phyloP scores from a whole-genome alignment of 2,797 vertebrate genomes.

The Phalanger gymnotis region DNA sequence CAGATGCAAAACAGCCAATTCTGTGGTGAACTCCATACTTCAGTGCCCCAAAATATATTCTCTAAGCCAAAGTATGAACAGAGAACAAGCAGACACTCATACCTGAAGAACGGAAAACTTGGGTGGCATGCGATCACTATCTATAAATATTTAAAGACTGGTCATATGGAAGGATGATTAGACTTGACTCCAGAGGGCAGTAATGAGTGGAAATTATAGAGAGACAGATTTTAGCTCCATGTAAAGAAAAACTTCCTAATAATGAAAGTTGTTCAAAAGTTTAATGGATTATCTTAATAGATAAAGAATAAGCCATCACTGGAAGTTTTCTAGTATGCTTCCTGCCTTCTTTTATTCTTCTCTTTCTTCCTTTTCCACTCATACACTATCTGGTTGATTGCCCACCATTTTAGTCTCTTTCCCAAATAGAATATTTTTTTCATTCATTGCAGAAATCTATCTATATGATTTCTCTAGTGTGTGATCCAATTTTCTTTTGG shows the following conservation, averaged over 20 bases:
- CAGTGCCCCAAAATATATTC: background rate
- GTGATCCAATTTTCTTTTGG: accelerated
- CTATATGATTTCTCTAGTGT: background rate
- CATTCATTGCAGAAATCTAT: background rate
- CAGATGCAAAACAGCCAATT: background rate
- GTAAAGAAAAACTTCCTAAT: background rate
- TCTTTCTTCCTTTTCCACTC: accelerated
- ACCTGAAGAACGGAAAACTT: background rate
- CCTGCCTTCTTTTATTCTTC: too few species aligned
- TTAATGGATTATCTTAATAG: background rate
- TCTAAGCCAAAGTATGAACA: background rate
- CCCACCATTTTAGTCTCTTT: background rate
- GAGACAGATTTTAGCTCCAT: background rate
- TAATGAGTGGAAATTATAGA: background rate
- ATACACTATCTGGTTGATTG: too few species aligned
- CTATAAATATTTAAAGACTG: background rate
- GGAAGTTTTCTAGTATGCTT: background rate
- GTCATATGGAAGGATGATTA: background rate
- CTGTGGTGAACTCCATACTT: background rate
- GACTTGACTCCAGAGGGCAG: background rate
- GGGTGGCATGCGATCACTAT: background rate
- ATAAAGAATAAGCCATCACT: background rate
- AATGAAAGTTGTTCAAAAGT: background rate
- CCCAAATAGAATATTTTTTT: background rate
- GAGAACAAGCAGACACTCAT: background rate